Percentiles rank a stretch among this genome's conserved stretches.
Conservation (phyloP, 2,113 vertebrate genomes). For the Colinus virginianus region DNA sequence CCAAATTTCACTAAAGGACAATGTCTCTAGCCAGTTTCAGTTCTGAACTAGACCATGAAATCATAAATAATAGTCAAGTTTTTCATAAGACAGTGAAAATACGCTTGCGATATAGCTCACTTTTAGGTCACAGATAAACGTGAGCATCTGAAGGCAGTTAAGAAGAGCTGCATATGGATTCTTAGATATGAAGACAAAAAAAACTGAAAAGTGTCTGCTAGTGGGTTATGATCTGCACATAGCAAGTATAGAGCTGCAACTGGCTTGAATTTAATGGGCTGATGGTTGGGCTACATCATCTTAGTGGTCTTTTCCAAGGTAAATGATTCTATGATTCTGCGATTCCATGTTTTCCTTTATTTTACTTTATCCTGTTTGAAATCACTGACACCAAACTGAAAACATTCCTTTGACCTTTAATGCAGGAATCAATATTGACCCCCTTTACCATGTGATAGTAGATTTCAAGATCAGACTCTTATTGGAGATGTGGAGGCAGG, state of each 20-base stretch:
- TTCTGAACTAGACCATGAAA: constrained; percentile 11
- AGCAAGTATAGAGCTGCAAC: neutral
- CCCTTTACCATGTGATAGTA: neutral
- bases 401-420: neutral
- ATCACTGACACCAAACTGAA: neutral
- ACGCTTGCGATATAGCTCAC: neutral
- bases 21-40: neutral
- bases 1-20: constrained; percentile 5
- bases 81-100: neutral
- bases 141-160: neutral
- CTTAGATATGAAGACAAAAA: neutral
- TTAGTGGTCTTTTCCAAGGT: no score
- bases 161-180: neutral
- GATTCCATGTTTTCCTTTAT: neutral
- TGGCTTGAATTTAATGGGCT: neutral
- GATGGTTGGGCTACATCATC: no score
- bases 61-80: neutral
- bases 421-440: neutral
- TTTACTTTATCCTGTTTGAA: neutral
- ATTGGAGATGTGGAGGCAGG: neutral
- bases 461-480: constrained; percentile 10
- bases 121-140: neutral
- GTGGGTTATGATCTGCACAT: neutral
- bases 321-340: no score
- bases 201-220: neutral